Base-by-base conservation (phyloP, 2,113 vertebrate species). In the Lepus americanus region DNA sequence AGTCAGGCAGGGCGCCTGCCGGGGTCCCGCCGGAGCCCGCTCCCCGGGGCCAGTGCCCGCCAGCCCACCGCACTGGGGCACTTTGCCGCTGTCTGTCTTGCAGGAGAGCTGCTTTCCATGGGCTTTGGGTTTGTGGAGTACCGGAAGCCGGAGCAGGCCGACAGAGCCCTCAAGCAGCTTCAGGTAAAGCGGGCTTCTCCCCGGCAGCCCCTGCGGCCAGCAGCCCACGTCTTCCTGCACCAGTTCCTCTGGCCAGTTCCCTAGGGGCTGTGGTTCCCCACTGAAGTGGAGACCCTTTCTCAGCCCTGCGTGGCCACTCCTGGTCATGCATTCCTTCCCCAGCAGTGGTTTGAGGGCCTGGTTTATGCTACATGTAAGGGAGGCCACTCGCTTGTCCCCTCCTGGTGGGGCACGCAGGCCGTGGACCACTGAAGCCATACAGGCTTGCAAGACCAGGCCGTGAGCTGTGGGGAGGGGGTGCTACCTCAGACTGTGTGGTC, bases 121-220 rank as follows among this genome's bases (percentile, higher is more conserved):
- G 99, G 99, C 27, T 99, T 99, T 82, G 99, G 99, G 0, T 99
- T 99, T 97, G 98, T 99, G 96, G 99, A 99, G 72, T 99, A 99
- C 97, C 98, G 95, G 98, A 99, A 98, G 70, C 98, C 99, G 0
- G 99, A 99, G 92, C 97, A 98, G 0, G 99, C 99, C 61, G 99
- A 99, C 98, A 99, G 99, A 92, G 99, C 99, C 9, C 97, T 99
- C 92, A 98, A 97, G 82, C 98, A 96, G 93, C 98, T 99, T 2
- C 99, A 99, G 99, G 99, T 99, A 98, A 90, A 25, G 17, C 0
- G 0, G 23, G 0, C 1, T 14, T 6, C 66, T 2, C 0, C 0
- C 25, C 61, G 1, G 16, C 2, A 10, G 13, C 8, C 16, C 78
- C 6, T 0, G 31, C 29, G 44, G 44, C 44, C 44, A 44, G 44